Evolutionary conservation across 2,888 invertebrate species (phyloP).

Genomic region (Spatulosminthurus flaviceps): DNA sequence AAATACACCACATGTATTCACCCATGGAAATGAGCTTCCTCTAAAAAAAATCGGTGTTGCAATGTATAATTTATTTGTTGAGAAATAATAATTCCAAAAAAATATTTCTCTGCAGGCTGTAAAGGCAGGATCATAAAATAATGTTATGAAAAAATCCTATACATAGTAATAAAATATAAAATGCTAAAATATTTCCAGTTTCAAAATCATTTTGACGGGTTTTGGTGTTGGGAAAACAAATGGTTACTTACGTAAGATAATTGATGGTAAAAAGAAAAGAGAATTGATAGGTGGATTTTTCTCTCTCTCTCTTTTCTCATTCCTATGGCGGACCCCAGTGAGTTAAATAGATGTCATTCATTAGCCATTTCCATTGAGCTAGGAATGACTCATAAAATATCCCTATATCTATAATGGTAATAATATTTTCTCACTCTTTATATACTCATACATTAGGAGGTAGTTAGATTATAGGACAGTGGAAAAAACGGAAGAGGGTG

Average conservation of each 20-base stretch:
- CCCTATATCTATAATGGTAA: constrained; percentile 9
- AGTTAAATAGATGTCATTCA: constrained; percentile 56
- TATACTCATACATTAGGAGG: background rate
- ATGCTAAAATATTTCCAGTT: background rate
- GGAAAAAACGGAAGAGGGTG: constrained; percentile 48
- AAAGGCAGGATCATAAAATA: no score
- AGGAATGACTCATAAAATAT: constrained; percentile 41
- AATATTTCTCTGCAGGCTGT: no score
- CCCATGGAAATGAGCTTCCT: no score
- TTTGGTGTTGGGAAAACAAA: constrained; percentile 18
- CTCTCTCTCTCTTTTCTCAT: background rate
- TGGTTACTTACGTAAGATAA: background rate
- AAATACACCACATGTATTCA: no score
- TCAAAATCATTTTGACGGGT: background rate
- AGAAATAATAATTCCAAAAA: no score
- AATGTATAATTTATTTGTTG: no score
- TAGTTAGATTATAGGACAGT: background rate
- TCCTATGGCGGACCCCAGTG: background rate
- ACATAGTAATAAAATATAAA: background rate
- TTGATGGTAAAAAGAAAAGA: background rate
- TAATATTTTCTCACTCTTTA: constrained; percentile 25
- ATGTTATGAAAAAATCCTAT: no score
- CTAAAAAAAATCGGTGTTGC: no score
- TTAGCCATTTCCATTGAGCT: constrained; percentile 61
- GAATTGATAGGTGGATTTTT: constrained; percentile 24